Evolutionary conservation across 2,888 invertebrate species (phyloP).

Genomic region (Gryllus longicercus): DNA sequence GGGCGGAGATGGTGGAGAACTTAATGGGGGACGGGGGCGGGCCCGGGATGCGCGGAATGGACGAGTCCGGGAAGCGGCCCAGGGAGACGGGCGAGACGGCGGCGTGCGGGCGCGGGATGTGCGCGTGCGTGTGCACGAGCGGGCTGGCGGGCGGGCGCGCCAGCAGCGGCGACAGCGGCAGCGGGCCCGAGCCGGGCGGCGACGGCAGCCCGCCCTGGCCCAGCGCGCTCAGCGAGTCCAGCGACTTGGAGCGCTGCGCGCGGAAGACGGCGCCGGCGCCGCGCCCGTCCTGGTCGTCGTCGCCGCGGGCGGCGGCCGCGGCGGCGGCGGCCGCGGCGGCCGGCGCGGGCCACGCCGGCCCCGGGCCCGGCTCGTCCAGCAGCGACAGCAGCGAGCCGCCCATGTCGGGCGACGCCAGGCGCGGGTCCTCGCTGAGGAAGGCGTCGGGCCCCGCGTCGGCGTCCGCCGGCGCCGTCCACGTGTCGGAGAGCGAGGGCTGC

Average conservation of each 20-base stretch:
- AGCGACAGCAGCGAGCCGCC: constrained; percentile 36
- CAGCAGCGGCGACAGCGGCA: not conserved
- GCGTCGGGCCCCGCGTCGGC: constrained; percentile 26
- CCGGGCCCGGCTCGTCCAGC: constrained; percentile 32
- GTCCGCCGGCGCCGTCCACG: constrained; percentile 32
- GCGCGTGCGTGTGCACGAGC: constrained; percentile 19
- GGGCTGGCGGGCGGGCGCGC: constrained; percentile 11
- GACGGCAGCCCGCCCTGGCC: not conserved
- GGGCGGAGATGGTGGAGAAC: constrained; percentile 27
- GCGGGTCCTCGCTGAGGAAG: constrained; percentile 32
- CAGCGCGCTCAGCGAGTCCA: constrained; percentile 36
- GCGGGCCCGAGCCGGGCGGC: not conserved
- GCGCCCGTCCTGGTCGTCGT: constrained; percentile 22
- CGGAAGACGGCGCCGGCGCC: constrained; percentile 23
- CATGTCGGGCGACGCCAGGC: constrained; percentile 32
- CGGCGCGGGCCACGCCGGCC: constrained; percentile 20
- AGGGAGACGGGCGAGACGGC: constrained; percentile 12
- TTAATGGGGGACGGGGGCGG: constrained; percentile 31
- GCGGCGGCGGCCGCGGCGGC: not conserved
- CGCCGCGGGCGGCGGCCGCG: not conserved
- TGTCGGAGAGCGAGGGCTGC: constrained; percentile 37
- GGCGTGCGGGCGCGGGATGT: constrained; percentile 30
- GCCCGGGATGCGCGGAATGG: constrained; percentile 33
- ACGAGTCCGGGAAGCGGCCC: constrained; percentile 11
- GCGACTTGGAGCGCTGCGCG: constrained; percentile 36